Conservation (phyloP, 2,888 invertebrate genomes). For the Anorthoa munda region DNA sequence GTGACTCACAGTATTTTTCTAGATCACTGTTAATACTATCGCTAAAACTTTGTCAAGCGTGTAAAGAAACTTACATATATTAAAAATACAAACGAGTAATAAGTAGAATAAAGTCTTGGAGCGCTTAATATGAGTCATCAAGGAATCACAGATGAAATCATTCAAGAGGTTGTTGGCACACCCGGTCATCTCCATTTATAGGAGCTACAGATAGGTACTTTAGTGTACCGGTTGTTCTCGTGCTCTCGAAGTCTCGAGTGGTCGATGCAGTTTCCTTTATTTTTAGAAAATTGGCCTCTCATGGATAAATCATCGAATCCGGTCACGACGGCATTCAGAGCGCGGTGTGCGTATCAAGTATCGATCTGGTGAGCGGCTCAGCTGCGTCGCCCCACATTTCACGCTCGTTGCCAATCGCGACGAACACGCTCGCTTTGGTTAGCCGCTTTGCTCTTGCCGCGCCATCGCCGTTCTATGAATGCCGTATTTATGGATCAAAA, state of each 20-base stretch:
- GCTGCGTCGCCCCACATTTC: constrained; percentile 87
- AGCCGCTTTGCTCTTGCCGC: constrained; percentile 67
- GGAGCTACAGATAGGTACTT: constrained; percentile 45
- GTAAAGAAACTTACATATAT: not conserved
- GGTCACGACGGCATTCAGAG: constrained; percentile 84
- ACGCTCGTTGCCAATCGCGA: constrained; percentile 82
- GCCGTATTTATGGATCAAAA: constrained; percentile 75
- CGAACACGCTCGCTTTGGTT: constrained; percentile 76
- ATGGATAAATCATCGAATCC: constrained; percentile 79
- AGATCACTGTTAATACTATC: not conserved
- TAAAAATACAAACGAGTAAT: constrained; percentile 9
- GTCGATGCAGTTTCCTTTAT: constrained; percentile 65
- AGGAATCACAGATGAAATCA: constrained; percentile 38
- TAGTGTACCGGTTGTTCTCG: constrained; percentile 63
- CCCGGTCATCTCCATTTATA: constrained; percentile 66
- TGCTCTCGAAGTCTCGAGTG: constrained; percentile 43
- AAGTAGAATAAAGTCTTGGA: constrained; percentile 17
- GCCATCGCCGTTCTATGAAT: constrained; percentile 63
- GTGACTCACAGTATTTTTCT: constrained; percentile 34
- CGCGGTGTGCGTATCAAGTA: constrained; percentile 87
- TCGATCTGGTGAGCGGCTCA: constrained; percentile 87
- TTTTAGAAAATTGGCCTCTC: constrained; percentile 72
- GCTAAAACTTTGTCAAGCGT: not conserved
- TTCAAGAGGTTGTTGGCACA: constrained; percentile 54
- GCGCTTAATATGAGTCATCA: constrained; percentile 44